These are phyloP conservation scores for Protaetia brevitarsis DNA, from an alignment of 1,140 invertebrate genomes.

Conservation along the genomic window DNA sequence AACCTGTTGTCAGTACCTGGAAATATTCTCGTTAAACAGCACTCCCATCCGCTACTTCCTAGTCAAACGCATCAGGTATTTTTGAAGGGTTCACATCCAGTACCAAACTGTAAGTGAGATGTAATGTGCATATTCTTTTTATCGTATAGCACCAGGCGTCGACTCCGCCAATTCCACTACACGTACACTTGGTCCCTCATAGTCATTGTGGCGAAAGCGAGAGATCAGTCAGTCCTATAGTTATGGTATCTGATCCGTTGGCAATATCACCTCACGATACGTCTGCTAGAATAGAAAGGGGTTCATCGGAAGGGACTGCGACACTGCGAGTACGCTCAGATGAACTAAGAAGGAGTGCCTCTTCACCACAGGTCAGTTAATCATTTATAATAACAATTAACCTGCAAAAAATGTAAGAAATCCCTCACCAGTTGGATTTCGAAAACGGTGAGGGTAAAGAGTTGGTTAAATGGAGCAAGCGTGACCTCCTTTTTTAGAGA, in stretches of 20 bases:
- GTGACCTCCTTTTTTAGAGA: no score
- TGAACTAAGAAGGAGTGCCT: slow-evolving; percentile 56
- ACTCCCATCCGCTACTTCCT: slow-evolving; percentile 62
- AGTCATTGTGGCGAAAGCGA: slow-evolving; percentile 28
- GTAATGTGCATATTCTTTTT: neutral
- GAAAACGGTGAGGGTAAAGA: no score
- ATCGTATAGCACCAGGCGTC: slow-evolving; percentile 29
- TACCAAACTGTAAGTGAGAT: neutral
- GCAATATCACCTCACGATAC: slow-evolving; percentile 29
- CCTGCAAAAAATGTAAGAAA: neutral
- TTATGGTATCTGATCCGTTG: slow-evolving; percentile 42
- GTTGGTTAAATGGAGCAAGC: no score
- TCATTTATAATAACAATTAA: neutral
- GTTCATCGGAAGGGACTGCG: slow-evolving; percentile 41
- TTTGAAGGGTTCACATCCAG: slow-evolving; percentile 17
- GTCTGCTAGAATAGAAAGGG: slow-evolving; percentile 32
- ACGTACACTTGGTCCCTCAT: slow-evolving; percentile 28
- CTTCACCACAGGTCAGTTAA: slow-evolving; percentile 56
- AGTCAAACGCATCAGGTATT: slow-evolving; percentile 50
- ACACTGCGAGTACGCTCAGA: slow-evolving; percentile 52
- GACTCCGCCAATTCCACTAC: slow-evolving; percentile 41
- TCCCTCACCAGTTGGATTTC: no score
- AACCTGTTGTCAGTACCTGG: slow-evolving; percentile 60
- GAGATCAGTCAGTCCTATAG: slow-evolving; percentile 44
- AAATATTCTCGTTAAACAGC: slow-evolving; percentile 60